Percentiles rank a stretch among this genome's conserved stretches.
Evolutionary conservation across 2,888 invertebrate species (phyloP).

Genomic region (Zygogramma bicolorata): DNA sequence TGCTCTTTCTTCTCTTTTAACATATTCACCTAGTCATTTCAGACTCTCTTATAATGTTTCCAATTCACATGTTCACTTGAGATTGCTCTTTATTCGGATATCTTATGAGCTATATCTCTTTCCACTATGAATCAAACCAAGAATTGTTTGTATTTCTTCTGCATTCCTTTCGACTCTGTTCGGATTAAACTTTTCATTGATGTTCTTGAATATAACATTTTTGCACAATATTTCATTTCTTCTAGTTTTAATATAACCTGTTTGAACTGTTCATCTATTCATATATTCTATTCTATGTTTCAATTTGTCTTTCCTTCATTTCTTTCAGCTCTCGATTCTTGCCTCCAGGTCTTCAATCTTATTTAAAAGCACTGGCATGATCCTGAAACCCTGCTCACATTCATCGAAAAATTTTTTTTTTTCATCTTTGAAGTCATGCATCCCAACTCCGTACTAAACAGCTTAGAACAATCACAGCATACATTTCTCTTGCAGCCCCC

Average conservation of each 20-base stretch:
- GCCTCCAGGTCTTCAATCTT: constrained; percentile 1
- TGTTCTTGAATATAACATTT: constrained; percentile 17
- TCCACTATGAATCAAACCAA: background rate
- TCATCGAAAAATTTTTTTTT: constrained; percentile 13
- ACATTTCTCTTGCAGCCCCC: constrained; percentile 10
- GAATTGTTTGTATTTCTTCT: constrained; percentile 14
- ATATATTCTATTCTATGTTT: background rate
- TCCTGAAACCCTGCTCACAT: constrained; percentile 14
- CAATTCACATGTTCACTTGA: background rate
- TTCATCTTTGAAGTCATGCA: constrained; percentile 14
- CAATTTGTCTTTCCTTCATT: background rate
- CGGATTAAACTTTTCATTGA: constrained; percentile 5
- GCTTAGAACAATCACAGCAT: constrained; percentile 12
- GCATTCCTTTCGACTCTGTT: constrained; percentile 6
- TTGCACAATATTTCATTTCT: constrained; percentile 16
- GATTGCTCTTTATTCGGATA: background rate
- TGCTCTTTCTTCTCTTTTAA: too few relatives aligned
- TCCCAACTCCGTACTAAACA: constrained; percentile 8
- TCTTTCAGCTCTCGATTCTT: constrained; percentile 15
- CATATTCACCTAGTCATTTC: too few relatives aligned
- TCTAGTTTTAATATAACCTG: constrained; percentile 1
- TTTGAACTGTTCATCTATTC: background rate
- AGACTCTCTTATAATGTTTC: too few relatives aligned
- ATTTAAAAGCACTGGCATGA: constrained; percentile 6
- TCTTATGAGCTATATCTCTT: background rate